Evolutionary conservation across 2,113 vertebrate genomes (phyloP), one percentile per base, ranked within the genome.

Genomic region (Sitta europaea): DNA sequence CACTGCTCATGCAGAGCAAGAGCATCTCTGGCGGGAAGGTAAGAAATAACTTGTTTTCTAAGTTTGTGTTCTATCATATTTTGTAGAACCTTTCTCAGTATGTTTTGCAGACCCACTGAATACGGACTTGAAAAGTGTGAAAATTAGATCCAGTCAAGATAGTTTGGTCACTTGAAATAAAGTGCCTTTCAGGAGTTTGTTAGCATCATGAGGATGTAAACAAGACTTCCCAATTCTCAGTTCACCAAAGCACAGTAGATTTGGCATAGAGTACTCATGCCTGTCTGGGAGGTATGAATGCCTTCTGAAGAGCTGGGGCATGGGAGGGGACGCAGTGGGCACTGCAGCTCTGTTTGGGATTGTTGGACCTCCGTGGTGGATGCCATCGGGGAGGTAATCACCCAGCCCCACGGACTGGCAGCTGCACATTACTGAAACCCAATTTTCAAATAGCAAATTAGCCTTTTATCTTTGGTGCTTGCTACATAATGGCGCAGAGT

Each of bases 361-460:
- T 67, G 36, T 5, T 58, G 57, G 81, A 55, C 33, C 80, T 92
- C 61, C 0, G 3, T 59, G 67, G 55, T 58, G 53, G 80, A 54
- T 83, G 77, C 28, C 0, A 0, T 27, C 0, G 0, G 28, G 53
- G 67, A 73, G 63, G 36, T 84, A 42, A 88, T 72, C 86, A 75
- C 66, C 67, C 27, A 5, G 29, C 31, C 58, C 62, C 82, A 25
- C 38, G 47, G 71, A n/a, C 54, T 93, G 40, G 43, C 20, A 10
- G 40, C 87, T 96, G 94, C 83, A 57, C 42, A 5, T 90, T 74
- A 38, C 51, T 62, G 71, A 95, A 96, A 93, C 70, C 28, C 71
- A 38, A 88, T 92, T 97, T 94, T 93, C 55, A 78, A 92, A 86
- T 75, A 12, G 81, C 85, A 92, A 97, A 91, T 91, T 74, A 73